Evolutionary conservation across 2,888 invertebrate species (phyloP).

Genomic region (Priapulus caudatus): DNA sequence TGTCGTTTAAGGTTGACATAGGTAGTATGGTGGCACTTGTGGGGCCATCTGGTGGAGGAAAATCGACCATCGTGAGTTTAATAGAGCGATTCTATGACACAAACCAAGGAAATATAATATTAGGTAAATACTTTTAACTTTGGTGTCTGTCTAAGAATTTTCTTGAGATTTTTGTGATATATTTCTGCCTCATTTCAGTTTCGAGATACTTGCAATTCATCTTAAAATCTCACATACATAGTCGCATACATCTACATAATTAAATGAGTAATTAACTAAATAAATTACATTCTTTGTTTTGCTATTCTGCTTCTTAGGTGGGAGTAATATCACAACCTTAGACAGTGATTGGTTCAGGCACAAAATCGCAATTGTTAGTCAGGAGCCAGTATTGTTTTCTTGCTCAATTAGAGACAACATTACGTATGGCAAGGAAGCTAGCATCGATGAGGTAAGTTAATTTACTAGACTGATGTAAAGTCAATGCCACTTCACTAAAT

Average conservation of each 20-base stretch:
- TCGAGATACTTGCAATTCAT: no score
- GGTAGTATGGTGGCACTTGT: conserved; percentile 36
- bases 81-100: conserved; percentile 36
- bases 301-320: conserved; percentile 27
- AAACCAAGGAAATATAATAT: conserved; percentile 25
- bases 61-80: conserved; percentile 35
- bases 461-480: no score
- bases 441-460: conserved; percentile 20
- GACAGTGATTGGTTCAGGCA: conserved; percentile 32
- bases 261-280: no score
- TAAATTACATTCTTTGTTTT: no score
- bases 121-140: conserved; percentile 22
- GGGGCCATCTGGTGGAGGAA: conserved; percentile 36
- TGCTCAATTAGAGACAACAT: conserved; percentile 36
- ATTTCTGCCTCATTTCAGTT: no score
- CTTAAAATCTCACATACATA: no score
- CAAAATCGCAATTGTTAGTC: conserved; percentile 33
- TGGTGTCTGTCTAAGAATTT: no score
- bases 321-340: conserved; percentile 26
- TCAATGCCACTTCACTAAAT: no score
- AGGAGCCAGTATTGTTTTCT: conserved; percentile 35
- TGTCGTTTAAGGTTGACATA: conserved; percentile 29
- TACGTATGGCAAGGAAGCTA: conserved; percentile 29
- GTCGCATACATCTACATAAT: no score
- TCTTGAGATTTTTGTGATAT: no score